Evolutionary conservation across 2,888 invertebrate genomes (phyloP), one percentile per base, ranked within the genome.

Genomic region (Cheilosia vernalis): DNA sequence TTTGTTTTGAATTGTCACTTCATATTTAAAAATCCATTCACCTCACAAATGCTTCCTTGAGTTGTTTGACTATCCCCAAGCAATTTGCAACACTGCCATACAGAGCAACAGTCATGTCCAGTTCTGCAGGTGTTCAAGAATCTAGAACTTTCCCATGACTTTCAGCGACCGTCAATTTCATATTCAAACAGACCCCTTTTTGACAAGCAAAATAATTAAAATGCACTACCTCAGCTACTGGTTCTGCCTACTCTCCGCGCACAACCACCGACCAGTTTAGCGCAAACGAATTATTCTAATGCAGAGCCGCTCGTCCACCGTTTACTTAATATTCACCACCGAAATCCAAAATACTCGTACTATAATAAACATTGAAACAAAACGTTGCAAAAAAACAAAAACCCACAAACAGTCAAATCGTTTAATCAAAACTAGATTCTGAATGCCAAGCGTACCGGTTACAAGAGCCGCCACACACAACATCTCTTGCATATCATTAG

Each of bases 341-440:
- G 10, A 21, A 58, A 58, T 17, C 63, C 42, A 53, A n/a, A n/a
- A n/a, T n/a, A n/a, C n/a, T 24, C 42, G 51, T 58, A 84, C 60
- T 74, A 49, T 30, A 27, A 73, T 79, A 83, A 73, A 63, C 51
- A 58, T 17, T 30, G 19, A 58, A 56, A 49, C 51, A 69, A 37
- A 64, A 15, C 24, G 58, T 53, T 44, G n/a, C 21, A 58, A 51
- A 53, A 21, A 60, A 19, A 60, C 19, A 19, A 44, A 47, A 9
- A 44, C 44, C 17, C 19, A 47, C 47, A 47, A 56, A 63, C 47
- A 84, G 66, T 74, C 74, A 66, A 70, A 60, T 58, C 58, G 19
- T 66, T 84, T 70, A 70, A 84, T 84, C 80, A 80, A 84, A 84
- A 70, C 70, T 70, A 58, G 55, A 66, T 40, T 66, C 64, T 47